Base-by-base conservation (phyloP, 2,888 invertebrate species). In the Rutpela maculata region DNA sequence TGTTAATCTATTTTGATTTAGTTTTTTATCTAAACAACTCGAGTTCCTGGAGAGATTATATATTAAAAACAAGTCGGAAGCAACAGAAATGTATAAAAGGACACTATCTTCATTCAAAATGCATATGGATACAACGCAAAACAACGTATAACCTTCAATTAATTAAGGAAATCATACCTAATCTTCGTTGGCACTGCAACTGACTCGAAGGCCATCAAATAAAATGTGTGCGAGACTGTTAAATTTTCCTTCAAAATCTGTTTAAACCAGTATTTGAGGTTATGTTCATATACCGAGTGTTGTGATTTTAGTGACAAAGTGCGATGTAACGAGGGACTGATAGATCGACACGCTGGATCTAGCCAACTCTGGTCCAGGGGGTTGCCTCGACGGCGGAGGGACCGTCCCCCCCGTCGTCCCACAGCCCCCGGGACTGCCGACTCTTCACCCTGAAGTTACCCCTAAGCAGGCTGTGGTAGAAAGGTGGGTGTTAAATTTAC, bases 381-480 rank as follows among this genome's bases (percentile, higher is more conserved):
- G 94, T 93, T 94, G 94, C 91, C 92, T 94, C 92, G 94, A 94
- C 92, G 94, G 94, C 92, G 94, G 94, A 91, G 93, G 93, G 90
- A 91, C 93, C 89, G 92, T 93, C 91, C 93, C 93, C 91, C 90
- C 91, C 90, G 91, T 91, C 90, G 91, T 91, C 90, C 90, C 91
- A 88, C 93, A 93, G 89, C 91, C 89, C 88, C 93, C 93, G 87
- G 93, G 92, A 90, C 91, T 92, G 91, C 91, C 92, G 88, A 92
- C 92, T 88, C 91, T 92, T 85, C 92, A 92, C 90, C 91, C 91
- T 87, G 95, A 95, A 91, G 91, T 92, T 82, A 94, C 95, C 86
- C 94, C 96, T 57, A 96, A 96, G 89, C 96, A 96, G 90, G 96
- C 96, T 87, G 95, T 96, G 88, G 95, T 98, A 86, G 97, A 97